These are phyloP conservation scores for Myxocyprinus asiaticus DNA, from an alignment of 2,113 vertebrate genomes.

Conservation along the genomic window DNA sequence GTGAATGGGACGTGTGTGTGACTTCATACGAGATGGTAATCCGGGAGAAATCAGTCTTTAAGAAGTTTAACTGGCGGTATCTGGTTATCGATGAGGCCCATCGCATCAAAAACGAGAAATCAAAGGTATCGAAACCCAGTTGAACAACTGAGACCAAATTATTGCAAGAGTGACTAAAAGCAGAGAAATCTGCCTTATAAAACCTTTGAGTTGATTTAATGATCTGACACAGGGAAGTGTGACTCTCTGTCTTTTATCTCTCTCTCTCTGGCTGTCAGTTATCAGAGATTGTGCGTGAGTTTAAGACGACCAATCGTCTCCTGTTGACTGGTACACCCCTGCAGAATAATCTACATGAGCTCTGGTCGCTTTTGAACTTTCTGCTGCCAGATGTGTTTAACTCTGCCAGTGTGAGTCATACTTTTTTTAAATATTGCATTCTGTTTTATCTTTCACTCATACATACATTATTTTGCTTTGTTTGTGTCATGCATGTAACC, in stretches of 20 bases:
- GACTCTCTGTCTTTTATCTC: slow-evolving; percentile 1
- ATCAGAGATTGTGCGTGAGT: slow-evolving; percentile 89
- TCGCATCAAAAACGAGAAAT: slow-evolving; percentile 92
- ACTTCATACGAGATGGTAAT: slow-evolving; percentile 92
- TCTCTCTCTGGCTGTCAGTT: slow-evolving; percentile 67
- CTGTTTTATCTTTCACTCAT: slow-evolving; percentile 12
- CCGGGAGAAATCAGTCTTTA: slow-evolving; percentile 89
- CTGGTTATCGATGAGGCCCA: slow-evolving; percentile 90
- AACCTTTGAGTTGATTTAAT: neutral
- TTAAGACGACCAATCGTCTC: slow-evolving; percentile 89
- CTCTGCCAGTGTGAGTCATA: slow-evolving; percentile 81
- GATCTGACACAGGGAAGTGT: neutral
- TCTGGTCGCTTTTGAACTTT: slow-evolving; percentile 90
- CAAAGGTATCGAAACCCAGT: slow-evolving; percentile 74
- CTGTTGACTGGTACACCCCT: slow-evolving; percentile 87
- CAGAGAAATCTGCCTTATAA: neutral
- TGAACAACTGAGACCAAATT: slow-evolving; percentile 15
- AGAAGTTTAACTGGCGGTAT: slow-evolving; percentile 91
- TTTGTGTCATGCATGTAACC: neutral
- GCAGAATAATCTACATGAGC: slow-evolving; percentile 89
- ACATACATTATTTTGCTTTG: neutral
- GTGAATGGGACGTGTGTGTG: slow-evolving; percentile 90
- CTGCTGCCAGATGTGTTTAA: slow-evolving; percentile 90
- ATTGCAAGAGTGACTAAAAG: slow-evolving; percentile 13
- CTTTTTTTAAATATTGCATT: slow-evolving; percentile 11